These are phyloP conservation scores for Stenurella melanura DNA, from an alignment of 2,888 invertebrate species.

Conservation along the genomic window DNA sequence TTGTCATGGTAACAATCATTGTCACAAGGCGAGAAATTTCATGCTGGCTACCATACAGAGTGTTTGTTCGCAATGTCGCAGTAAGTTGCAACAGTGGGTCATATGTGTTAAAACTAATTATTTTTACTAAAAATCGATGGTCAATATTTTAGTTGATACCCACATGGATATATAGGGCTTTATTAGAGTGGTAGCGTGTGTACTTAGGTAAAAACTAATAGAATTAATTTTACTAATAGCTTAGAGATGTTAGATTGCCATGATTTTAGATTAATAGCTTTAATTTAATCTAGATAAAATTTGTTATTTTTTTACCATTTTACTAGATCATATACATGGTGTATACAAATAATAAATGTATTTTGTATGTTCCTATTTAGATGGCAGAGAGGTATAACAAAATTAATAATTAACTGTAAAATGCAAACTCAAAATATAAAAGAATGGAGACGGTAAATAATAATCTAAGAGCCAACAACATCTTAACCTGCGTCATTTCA, in stretches of 20 bases:
- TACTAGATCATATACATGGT: constrained; percentile 5
- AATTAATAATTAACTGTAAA: too few relatives aligned
- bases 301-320: constrained; percentile 11
- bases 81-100: constrained; percentile 68
- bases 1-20: constrained; percentile 57
- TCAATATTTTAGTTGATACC: constrained; percentile 31
- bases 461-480: too few relatives aligned
- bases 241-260: constrained; percentile 15
- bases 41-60: constrained; percentile 71
- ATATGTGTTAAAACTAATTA: constrained; percentile 40
- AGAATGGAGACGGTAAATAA: too few relatives aligned
- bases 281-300: constrained; percentile 8
- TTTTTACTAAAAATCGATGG: constrained; percentile 30
- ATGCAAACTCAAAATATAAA: too few relatives aligned
- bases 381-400: too few relatives aligned
- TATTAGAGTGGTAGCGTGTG: constrained; percentile 33
- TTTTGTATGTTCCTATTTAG: too few relatives aligned
- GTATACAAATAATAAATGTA: neutral
- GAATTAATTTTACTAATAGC: constrained; percentile 31
- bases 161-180: constrained; percentile 32
- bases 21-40: constrained; percentile 72
- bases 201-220: constrained; percentile 29
- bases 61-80: constrained; percentile 72
- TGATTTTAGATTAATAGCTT: constrained; percentile 30
- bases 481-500: too few relatives aligned